A percentile compares a stretch with the other conserved stretches of the same genome.
phyloP scores from a whole-genome alignment of 2,797 vertebrate genomes.

The Peromyscus eremicus region DNA sequence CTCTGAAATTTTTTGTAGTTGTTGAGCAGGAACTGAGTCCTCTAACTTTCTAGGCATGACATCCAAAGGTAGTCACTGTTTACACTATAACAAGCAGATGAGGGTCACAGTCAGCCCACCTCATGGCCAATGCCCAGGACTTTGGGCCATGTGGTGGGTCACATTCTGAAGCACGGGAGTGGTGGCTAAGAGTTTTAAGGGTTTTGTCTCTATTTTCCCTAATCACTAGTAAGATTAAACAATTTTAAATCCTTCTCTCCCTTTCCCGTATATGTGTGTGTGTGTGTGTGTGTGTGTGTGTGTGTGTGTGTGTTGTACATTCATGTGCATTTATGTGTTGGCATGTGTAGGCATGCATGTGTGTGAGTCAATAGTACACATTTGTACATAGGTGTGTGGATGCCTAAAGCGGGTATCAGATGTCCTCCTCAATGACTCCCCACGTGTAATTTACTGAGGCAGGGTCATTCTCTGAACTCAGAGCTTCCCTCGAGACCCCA shows the following conservation, averaged over 20 bases:
- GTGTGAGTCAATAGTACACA: background rate
- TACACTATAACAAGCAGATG: background rate
- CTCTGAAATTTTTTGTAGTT: background rate
- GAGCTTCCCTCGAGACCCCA: background rate
- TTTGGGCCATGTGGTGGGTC: background rate
- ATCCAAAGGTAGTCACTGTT: background rate
- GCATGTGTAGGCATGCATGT: background rate
- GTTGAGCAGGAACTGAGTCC: background rate
- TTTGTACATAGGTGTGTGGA: background rate
- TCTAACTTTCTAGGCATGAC: background rate
- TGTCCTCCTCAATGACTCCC: background rate
- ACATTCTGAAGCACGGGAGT: background rate
- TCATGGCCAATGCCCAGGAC: background rate
- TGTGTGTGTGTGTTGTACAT: no score
- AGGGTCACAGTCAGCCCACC: background rate
- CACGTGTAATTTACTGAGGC: background rate
- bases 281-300: background rate
- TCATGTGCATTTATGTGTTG: background rate
- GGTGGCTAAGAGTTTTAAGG: background rate
- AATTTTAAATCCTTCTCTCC: background rate
- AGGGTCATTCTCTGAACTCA: background rate
- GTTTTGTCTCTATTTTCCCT: background rate
- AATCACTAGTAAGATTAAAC: slow-evolving; percentile 7
- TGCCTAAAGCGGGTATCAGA: background rate
- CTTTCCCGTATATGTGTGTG: background rate